These are phyloP conservation scores for Euthynnus affinis DNA, from an alignment of 2,797 vertebrate species.

Conservation along the genomic window DNA sequence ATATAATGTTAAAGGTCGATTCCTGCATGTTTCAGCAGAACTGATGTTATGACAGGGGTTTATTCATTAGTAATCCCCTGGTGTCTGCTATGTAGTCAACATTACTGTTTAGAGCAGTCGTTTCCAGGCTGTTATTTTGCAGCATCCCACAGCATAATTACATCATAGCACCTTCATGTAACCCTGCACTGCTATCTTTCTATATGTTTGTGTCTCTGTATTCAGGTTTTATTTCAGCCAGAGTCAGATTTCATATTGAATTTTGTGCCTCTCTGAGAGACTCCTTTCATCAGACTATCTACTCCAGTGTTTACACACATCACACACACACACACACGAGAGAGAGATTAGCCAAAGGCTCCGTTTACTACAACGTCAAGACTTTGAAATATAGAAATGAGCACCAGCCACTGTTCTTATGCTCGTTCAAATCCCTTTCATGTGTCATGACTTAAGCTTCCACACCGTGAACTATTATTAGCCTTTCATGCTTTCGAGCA, in stretches of 20 bases:
- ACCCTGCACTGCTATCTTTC: constrained; percentile 22
- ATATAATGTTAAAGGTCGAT: constrained; percentile 34
- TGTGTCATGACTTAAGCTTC: constrained; percentile 78
- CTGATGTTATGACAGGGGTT: constrained; percentile 36
- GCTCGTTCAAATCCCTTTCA: constrained; percentile 69
- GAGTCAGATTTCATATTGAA: constrained; percentile 73
- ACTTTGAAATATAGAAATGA: constrained; percentile 69
- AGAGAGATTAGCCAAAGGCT: constrained; percentile 60
- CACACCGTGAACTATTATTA: constrained; percentile 82
- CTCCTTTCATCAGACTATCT: constrained; percentile 69
- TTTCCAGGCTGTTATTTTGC: constrained; percentile 62
- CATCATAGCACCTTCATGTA: constrained; percentile 62
- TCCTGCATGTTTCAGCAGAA: constrained; percentile 51
- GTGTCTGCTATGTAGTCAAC: constrained; percentile 59
- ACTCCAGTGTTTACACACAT: constrained; percentile 77
- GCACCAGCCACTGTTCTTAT: constrained; percentile 58
- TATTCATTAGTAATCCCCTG: constrained; percentile 70
- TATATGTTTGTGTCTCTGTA: constrained; percentile 28
- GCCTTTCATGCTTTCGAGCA: constrained; percentile 71
- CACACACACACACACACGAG: not conserved
- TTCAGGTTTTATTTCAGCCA: constrained; percentile 65
- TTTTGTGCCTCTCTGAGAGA: constrained; percentile 59
- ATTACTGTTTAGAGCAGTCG: constrained; percentile 55
- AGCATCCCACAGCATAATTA: constrained; percentile 66
- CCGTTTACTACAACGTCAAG: constrained; percentile 68